Conservation (phyloP, 2,113 vertebrate species). For the Cavia porcellus region DNA sequence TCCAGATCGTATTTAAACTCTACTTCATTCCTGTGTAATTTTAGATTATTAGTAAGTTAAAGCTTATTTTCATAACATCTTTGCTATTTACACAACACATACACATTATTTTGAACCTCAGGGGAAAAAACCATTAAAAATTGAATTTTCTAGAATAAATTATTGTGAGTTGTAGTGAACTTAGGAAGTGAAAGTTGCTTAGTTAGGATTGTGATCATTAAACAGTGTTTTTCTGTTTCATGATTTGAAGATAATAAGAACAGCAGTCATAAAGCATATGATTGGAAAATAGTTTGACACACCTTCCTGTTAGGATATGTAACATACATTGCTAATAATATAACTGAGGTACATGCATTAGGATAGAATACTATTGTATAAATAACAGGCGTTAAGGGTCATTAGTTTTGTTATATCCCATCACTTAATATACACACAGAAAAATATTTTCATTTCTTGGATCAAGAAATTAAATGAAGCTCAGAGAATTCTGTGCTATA, state of each 20-base stretch:
- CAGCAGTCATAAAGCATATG: neutral
- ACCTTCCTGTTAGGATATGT: neutral
- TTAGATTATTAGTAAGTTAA: neutral
- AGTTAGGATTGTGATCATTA: neutral
- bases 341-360: neutral
- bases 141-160: neutral
- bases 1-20: neutral
- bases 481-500: neutral
- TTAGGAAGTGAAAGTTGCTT: neutral
- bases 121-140: neutral
- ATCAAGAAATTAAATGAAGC: slow-evolving; percentile 3
- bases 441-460: neutral
- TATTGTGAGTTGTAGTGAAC: neutral
- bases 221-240: neutral
- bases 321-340: neutral
- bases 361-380: neutral
- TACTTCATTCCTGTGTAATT: neutral
- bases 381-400: neutral
- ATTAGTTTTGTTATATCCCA: neutral
- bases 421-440: neutral
- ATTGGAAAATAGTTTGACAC: slow-evolving; percentile 6
- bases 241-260: neutral
- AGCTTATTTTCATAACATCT: slow-evolving; percentile 31
- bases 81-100: neutral
- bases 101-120: neutral